Evolutionary conservation across 2,888 invertebrate genomes (phyloP).

Genomic region (Sclerodermus sp.): DNA sequence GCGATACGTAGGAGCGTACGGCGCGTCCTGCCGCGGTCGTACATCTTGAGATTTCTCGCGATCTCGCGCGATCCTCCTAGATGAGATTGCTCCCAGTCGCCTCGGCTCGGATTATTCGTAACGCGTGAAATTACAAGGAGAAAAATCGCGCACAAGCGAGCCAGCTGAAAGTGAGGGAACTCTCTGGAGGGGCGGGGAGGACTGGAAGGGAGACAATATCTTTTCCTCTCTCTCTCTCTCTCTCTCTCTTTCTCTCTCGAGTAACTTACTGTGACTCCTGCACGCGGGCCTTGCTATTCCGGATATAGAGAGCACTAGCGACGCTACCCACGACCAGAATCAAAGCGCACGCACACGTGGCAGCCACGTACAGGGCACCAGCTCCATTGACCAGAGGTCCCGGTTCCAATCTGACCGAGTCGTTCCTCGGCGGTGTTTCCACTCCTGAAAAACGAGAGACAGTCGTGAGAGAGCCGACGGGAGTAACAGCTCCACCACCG

Average conservation of each 20-base stretch:
- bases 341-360: conserved; percentile 78
- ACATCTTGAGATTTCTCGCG: conserved; percentile 1
- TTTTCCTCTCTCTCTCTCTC: background rate
- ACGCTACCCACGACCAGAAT: conserved; percentile 69
- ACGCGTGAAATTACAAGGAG: no score
- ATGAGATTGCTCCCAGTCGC: no score
- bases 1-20: conserved; percentile 16
- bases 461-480: no score
- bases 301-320: conserved; percentile 68
- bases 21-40: conserved; percentile 5
- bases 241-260: background rate
- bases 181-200: no score
- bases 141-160: no score
- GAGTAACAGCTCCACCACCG: no score
- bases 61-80: no score
- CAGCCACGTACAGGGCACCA: conserved; percentile 76
- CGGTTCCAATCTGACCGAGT: conserved; percentile 72
- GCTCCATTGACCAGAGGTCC: conserved; percentile 68
- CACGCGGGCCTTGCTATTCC: conserved; percentile 68
- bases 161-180: no score
- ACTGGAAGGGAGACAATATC: conserved; percentile 9
- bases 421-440: conserved; percentile 68
- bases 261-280: conserved; percentile 73
- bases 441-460: conserved; percentile 55
- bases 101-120: no score